phyloP scores from a whole-genome alignment of 2,888 invertebrate species.

The Seira sanloemensis region DNA sequence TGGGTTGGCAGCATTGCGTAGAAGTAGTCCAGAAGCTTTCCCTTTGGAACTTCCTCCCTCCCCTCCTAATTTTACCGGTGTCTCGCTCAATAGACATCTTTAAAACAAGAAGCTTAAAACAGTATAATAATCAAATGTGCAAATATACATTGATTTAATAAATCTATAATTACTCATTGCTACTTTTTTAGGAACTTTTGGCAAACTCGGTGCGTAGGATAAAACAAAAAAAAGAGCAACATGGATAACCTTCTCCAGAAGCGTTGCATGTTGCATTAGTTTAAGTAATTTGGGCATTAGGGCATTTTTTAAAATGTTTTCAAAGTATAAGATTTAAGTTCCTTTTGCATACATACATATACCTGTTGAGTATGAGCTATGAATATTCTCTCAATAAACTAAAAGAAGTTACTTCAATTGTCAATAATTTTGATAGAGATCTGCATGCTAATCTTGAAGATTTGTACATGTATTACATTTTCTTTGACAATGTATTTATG shows the following conservation, averaged over 20 bases:
- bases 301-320: not conserved
- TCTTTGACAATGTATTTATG: too few relatives aligned
- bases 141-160: not conserved
- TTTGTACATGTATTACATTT: too few relatives aligned
- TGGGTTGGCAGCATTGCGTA: not conserved
- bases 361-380: too few relatives aligned
- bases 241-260: not conserved
- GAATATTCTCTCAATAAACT: too few relatives aligned
- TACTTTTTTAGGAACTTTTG: not conserved
- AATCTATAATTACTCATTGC: not conserved
- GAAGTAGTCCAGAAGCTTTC: constrained; percentile 45
- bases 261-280: not conserved
- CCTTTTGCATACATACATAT: too few relatives aligned
- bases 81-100: constrained; percentile 56
- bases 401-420: too few relatives aligned
- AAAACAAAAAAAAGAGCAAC: not conserved
- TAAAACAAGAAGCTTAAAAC: constrained; percentile 23
- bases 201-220: constrained; percentile 21
- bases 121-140: not conserved
- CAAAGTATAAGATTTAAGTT: too few relatives aligned
- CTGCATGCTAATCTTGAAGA: too few relatives aligned
- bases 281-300: not conserved
- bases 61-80: constrained; percentile 41
- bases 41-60: constrained; percentile 53
- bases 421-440: too few relatives aligned